Percentiles rank a stretch among this genome's conserved stretches.
Conservation (phyloP, 2,797 vertebrate genomes). For the Mormyrops boulengeri region DNA sequence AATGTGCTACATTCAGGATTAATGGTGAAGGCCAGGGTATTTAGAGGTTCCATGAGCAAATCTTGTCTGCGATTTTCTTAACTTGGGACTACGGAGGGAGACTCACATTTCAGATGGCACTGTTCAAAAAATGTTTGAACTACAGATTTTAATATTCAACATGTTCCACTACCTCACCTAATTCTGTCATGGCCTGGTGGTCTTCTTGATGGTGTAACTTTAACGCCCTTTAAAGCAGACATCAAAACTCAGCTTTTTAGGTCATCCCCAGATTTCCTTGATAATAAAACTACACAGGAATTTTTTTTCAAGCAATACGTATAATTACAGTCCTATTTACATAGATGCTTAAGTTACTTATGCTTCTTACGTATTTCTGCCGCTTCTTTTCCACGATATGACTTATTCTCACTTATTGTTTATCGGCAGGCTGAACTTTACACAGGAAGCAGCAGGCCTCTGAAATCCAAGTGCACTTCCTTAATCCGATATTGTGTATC, state of each 20-base stretch:
- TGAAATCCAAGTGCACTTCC: background rate
- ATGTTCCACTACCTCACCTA: background rate
- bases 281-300: background rate
- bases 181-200: background rate
- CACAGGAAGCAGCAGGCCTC: background rate
- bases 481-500: background rate
- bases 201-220: background rate
- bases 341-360: background rate
- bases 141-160: background rate
- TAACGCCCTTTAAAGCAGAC: background rate
- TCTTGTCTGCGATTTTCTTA: background rate
- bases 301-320: background rate
- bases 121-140: background rate
- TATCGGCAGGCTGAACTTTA: background rate
- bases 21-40: background rate
- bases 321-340: background rate
- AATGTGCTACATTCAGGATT: constrained; percentile 11
- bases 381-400: background rate
- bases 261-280: background rate
- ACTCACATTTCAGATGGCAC: background rate
- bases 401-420: background rate
- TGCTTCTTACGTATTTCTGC: background rate
- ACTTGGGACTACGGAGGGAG: background rate
- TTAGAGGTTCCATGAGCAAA: background rate
- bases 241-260: background rate